These are phyloP conservation scores for Euclidia mi DNA, from an alignment of 2,888 invertebrate species.

Conservation along the genomic window DNA sequence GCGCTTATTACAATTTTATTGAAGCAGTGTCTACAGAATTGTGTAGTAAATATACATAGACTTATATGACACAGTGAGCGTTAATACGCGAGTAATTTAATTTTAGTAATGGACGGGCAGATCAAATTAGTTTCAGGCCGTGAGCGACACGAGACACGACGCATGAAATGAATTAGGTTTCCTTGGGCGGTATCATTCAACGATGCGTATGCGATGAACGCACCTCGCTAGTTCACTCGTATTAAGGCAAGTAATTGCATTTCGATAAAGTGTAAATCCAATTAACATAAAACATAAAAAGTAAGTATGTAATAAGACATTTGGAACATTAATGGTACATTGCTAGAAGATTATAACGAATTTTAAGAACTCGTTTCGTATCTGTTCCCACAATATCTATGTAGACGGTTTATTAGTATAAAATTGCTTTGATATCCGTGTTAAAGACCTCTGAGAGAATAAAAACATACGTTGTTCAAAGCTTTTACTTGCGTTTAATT, in stretches of 20 bases:
- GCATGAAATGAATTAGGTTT: conserved; percentile 78
- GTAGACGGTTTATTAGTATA: conserved; percentile 58
- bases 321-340: conserved; percentile 52
- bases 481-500: conserved; percentile 34
- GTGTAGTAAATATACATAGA: conserved; percentile 6
- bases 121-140: conserved; percentile 76
- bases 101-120: conserved; percentile 75
- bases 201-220: conserved; percentile 57
- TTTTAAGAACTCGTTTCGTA: conserved; percentile 55
- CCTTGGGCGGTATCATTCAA: conserved; percentile 70
- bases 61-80: conserved; percentile 42
- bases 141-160: conserved; percentile 73
- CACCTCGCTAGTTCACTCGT: conserved; percentile 33
- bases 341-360: conserved; percentile 48
- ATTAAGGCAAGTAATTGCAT: conserved; percentile 28
- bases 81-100: conserved; percentile 72
- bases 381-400: conserved; percentile 62
- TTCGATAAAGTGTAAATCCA: conserved; percentile 58
- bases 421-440: conserved; percentile 61
- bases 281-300: conserved; percentile 53
- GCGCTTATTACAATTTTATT: conserved; percentile 14
- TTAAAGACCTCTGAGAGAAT: conserved; percentile 52
- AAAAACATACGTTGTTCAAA: conserved; percentile 43
- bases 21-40: background rate
- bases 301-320: conserved; percentile 33